Evolutionary conservation across 2,797 vertebrate genomes (phyloP).

Genomic region (Brachyalestes nurse): DNA sequence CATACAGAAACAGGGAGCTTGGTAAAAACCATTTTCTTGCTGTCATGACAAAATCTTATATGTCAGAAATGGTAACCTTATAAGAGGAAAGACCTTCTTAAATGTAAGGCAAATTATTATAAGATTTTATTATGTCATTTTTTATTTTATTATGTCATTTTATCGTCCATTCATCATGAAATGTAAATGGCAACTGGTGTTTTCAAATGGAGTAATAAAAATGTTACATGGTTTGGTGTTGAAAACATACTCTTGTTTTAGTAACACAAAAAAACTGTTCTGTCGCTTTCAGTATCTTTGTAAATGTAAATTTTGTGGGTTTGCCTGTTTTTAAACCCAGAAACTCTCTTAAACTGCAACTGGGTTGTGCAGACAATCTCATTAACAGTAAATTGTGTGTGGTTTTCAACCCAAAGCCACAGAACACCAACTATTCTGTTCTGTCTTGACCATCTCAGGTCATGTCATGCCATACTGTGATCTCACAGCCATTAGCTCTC

Average conservation of each 20-base stretch:
- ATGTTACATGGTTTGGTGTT: background rate
- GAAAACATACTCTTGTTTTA: background rate
- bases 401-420: background rate
- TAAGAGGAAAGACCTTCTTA: no score
- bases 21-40: background rate
- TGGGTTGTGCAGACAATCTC: background rate
- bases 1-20: background rate
- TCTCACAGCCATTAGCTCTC: constrained; percentile 34
- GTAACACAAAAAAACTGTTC: background rate
- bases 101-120: background rate
- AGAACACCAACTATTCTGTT: constrained; percentile 16
- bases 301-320: background rate
- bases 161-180: no score
- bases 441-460: constrained; percentile 32
- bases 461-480: constrained; percentile 5
- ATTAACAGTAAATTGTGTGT: background rate
- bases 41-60: background rate
- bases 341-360: constrained; percentile 1
- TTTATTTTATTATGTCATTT: background rate
- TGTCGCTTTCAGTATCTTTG: no score
- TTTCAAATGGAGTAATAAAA: background rate
- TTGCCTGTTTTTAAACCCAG: background rate
- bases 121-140: background rate
- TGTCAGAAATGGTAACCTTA: no score
- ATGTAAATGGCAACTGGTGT: background rate